A percentile compares a stretch with the other conserved stretches of the same genome.
Evolutionary conservation across 2,888 invertebrate species (phyloP).

Genomic region (Globia sparganii): DNA sequence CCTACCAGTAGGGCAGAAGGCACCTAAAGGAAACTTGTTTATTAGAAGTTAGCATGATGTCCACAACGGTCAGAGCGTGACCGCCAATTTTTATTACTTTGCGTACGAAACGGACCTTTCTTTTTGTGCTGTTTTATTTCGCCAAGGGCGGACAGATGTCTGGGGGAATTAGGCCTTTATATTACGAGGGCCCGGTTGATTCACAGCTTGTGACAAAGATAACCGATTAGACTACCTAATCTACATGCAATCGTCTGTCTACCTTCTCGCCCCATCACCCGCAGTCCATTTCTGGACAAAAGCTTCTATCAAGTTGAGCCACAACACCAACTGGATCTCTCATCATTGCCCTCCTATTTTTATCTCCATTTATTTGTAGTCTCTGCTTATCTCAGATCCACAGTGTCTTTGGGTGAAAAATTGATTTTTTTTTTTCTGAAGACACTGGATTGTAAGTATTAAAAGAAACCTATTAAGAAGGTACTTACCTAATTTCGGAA

Average conservation of each 20-base stretch:
- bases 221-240: slow-evolving; percentile 1
- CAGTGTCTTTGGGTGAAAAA: neutral
- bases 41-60: slow-evolving; percentile 45
- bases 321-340: neutral
- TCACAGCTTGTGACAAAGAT: slow-evolving; percentile 16
- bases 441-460: too few species aligned
- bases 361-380: too few species aligned
- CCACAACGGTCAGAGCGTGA: slow-evolving; percentile 57
- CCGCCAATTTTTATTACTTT: slow-evolving; percentile 73
- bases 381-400: neutral
- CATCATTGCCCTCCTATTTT: too few species aligned
- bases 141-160: slow-evolving; percentile 61
- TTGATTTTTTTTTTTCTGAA: too few species aligned
- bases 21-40: slow-evolving; percentile 59
- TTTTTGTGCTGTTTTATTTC: slow-evolving; percentile 71
- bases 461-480: neutral
- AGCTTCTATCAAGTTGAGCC: neutral
- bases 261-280: neutral
- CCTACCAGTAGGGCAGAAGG: slow-evolving; percentile 30
- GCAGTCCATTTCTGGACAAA: neutral
- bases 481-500: neutral
- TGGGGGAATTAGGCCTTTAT: slow-evolving; percentile 50
- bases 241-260: neutral
- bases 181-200: slow-evolving; percentile 34
- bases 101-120: slow-evolving; percentile 64